These are phyloP conservation scores for Phymastichus coffea DNA, from an alignment of 1,140 invertebrate species.

Conservation along the genomic window DNA sequence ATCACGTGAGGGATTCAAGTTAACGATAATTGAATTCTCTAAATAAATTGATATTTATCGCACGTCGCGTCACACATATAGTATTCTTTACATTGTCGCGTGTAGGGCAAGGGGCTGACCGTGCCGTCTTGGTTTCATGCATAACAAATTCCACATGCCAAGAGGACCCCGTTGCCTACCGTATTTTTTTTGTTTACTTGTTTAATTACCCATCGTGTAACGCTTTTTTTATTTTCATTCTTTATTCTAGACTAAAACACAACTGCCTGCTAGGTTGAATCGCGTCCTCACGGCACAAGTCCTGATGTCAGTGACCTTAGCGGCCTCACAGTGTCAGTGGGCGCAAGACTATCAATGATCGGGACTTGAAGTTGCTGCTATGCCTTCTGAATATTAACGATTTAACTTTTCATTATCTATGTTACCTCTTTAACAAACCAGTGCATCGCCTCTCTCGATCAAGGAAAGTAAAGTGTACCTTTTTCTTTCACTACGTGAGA, in stretches of 20 bases:
- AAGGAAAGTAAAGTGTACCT: too few species aligned
- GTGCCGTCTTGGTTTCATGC: conserved; percentile 56
- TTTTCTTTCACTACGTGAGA: conserved; percentile 52
- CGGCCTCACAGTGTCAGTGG: conserved; percentile 48
- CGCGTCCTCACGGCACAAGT: conserved; percentile 19
- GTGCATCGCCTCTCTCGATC: too few species aligned
- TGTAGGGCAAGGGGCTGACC: conserved; percentile 45
- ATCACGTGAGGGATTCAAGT: conserved; percentile 35
- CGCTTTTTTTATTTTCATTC: too few species aligned
- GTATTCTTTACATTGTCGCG: conserved; percentile 27
- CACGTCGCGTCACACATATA: conserved; percentile 33
- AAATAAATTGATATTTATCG: conserved; percentile 48
- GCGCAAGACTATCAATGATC: conserved; percentile 48
- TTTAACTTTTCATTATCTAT: too few species aligned
- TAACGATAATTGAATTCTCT: conserved; percentile 47
- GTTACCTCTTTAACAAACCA: neutral
- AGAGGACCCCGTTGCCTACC: conserved; percentile 50
- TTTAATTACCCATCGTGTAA: conserved; percentile 28
- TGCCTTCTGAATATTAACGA: conserved; percentile 52
- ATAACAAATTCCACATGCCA: conserved; percentile 60
- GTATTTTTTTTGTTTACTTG: conserved; percentile 24
- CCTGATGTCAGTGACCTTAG: conserved; percentile 20
- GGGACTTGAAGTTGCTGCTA: conserved; percentile 53
- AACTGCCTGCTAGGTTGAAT: conserved; percentile 32
- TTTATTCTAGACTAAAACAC: conserved; percentile 48